phyloP scores from a whole-genome alignment of 92 coral and sea anemone genomes.

The Palythoa grandiflora region DNA sequence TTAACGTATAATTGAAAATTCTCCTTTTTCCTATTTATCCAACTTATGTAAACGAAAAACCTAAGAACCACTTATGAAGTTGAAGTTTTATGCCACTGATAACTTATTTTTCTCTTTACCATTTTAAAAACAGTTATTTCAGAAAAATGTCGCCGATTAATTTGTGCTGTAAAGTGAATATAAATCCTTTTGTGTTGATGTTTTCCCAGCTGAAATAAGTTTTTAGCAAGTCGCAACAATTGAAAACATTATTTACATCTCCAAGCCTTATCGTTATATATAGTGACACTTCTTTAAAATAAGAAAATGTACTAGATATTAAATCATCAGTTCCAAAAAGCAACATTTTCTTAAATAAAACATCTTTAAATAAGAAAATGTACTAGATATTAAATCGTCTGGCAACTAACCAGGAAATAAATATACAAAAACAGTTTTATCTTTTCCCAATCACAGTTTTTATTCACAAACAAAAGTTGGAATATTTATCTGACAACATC shows the following conservation, averaged over 20 bases:
- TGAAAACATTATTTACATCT: not conserved
- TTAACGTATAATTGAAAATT: not conserved
- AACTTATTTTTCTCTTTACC: no score
- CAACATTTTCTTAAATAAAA: no score
- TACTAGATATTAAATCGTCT: no score
- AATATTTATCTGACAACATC: no score
- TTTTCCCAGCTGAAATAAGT: not conserved
- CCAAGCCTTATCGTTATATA: not conserved
- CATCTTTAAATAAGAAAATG: no score
- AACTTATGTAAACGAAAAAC: not conserved
- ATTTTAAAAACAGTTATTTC: no score
- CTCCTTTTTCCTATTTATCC: not conserved
- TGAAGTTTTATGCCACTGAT: not conserved
- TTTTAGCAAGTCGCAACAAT: not conserved
- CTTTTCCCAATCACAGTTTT: no score
- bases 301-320: no score
- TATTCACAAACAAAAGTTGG: no score
- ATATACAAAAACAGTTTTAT: no score
- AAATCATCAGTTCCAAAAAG: no score
- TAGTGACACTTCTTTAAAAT: not conserved
- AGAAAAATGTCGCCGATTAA: not conserved
- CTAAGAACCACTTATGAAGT: not conserved
- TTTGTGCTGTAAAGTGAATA: not conserved
- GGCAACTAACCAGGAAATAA: no score
- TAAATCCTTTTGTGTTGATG: not conserved